phyloP scores from a whole-genome alignment of 1,140 invertebrate species.

The Chironomus tepperi region DNA sequence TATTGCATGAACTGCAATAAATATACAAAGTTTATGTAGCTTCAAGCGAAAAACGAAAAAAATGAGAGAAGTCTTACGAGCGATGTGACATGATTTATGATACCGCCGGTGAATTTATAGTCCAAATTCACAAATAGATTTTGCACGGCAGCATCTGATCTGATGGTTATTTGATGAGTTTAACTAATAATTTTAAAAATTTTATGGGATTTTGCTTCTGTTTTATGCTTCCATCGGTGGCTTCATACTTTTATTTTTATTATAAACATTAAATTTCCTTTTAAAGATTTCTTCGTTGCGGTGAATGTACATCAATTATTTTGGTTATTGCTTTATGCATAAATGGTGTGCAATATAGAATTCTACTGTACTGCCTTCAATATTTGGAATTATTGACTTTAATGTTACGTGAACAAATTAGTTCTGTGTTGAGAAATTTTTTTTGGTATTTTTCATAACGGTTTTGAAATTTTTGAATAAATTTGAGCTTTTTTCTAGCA shows the following conservation, averaged over 20 bases:
- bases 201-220: slow-evolving; percentile 4
- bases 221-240: background rate
- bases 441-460: background rate
- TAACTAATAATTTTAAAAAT: slow-evolving; percentile 2
- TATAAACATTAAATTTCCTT: too few species aligned
- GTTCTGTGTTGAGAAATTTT: background rate
- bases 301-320: too few species aligned
- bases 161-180: slow-evolving; percentile 13
- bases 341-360: background rate
- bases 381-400: background rate
- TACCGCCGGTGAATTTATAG: slow-evolving; percentile 13
- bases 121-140: slow-evolving; percentile 20
- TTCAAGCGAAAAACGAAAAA: background rate
- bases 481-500: background rate
- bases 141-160: background rate
- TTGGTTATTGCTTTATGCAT: too few species aligned
- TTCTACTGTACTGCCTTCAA: background rate
- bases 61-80: background rate
- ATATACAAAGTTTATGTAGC: slow-evolving; percentile 1
- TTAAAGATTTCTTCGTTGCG: too few species aligned
- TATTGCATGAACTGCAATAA: slow-evolving; percentile 19
- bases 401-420: background rate
- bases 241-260: too few species aligned
- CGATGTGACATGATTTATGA: slow-evolving; percentile 12
- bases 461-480: background rate